These are phyloP conservation scores for Clarias batrachus DNA, from an alignment of 2,113 vertebrate species.

Conservation along the genomic window DNA sequence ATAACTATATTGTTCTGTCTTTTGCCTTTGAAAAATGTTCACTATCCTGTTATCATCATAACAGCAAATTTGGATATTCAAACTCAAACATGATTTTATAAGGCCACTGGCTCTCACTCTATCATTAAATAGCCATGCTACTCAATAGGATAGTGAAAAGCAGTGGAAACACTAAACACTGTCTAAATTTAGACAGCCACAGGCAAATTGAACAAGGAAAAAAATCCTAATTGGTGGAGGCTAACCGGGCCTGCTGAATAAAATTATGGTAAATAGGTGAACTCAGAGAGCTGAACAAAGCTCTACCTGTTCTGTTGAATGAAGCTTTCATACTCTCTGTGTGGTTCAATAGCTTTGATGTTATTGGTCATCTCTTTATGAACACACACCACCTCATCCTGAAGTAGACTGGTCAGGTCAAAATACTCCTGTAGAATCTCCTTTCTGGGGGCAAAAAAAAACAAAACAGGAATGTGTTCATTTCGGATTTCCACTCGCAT, in stretches of 20 bases:
- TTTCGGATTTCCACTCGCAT: neutral
- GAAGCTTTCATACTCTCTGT: constrained; percentile 82
- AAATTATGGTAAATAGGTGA: neutral
- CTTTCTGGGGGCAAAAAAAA: constrained; percentile 72
- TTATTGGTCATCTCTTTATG: constrained; percentile 81
- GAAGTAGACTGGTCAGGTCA: constrained; percentile 84
- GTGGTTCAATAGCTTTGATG: constrained; percentile 77
- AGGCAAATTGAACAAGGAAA: neutral
- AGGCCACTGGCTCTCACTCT: neutral
- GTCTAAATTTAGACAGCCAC: neutral
- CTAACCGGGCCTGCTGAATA: neutral
- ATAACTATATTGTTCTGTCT: neutral
- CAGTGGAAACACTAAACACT: neutral
- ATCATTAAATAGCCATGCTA: neutral
- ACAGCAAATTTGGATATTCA: neutral
- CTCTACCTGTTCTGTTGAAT: constrained; percentile 82
- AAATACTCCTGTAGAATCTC: constrained; percentile 89
- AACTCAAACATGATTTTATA: neutral
- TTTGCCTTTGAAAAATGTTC: neutral
- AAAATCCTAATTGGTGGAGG: neutral
- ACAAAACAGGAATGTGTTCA: neutral
- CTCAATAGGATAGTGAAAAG: neutral
- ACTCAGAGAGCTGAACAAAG: neutral
- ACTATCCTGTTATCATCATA: too few relatives aligned
- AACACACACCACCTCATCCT: constrained; percentile 80